phyloP scores from a whole-genome alignment of 1,140 invertebrate species.

The Temnothorax nylanderi region DNA sequence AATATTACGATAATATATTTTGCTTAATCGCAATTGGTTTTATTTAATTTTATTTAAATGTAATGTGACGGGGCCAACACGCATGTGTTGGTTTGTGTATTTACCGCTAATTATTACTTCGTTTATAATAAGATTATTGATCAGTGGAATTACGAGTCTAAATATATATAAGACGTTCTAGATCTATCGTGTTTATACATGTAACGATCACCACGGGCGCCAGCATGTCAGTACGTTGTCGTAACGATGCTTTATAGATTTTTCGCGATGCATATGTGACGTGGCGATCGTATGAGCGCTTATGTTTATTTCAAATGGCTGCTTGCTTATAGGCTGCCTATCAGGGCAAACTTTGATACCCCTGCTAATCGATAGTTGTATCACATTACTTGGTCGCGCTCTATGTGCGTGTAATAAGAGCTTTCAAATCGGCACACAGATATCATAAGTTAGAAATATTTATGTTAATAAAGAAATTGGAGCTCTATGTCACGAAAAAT shows the following conservation, averaged over 20 bases:
- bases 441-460: neutral
- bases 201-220: slow-evolving; percentile 71
- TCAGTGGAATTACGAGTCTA: slow-evolving; percentile 70
- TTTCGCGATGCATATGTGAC: slow-evolving; percentile 80
- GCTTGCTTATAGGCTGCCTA: slow-evolving; percentile 64
- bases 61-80: neutral
- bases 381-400: slow-evolving; percentile 42
- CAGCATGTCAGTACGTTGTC: slow-evolving; percentile 78
- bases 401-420: slow-evolving; percentile 4
- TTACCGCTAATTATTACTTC: neutral
- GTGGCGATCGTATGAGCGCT: slow-evolving; percentile 81
- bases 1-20: neutral
- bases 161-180: slow-evolving; percentile 73
- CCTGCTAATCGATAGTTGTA: slow-evolving; percentile 56
- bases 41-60: neutral
- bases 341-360: slow-evolving; percentile 56
- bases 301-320: slow-evolving; percentile 82
- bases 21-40: neutral
- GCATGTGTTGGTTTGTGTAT: neutral
- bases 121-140: slow-evolving; percentile 41
- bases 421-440: neutral
- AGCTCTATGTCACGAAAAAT: neutral
- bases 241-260: slow-evolving; percentile 81
- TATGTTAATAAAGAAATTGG: neutral
- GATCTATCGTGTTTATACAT: slow-evolving; percentile 65